Evolutionary conservation across 1,140 invertebrate genomes (phyloP), one percentile per base, ranked within the genome.

Genomic region (Pinna nobilis): DNA sequence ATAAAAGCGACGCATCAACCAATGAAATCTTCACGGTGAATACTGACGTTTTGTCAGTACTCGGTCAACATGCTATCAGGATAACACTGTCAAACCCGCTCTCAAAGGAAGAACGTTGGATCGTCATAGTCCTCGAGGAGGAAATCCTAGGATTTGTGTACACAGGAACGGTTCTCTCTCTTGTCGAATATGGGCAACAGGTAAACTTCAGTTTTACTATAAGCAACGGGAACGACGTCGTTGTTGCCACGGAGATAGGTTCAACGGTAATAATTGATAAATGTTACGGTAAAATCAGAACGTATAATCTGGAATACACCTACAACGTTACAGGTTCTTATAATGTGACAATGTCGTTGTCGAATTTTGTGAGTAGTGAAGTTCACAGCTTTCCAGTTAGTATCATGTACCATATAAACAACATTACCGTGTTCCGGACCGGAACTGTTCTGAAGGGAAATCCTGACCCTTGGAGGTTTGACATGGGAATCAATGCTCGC

Each of bases 361-460:
- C 66, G 11, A 69, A 69, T 28, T 57, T 69, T 39, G 66, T 69
- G 2, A 39, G 25, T 15, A 69, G 32, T 32, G 37, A 18, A 32
- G 59, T 28, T 25, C 49, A 55, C 28, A 23, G 51, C 7, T 69
- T 28, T 30, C 11, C 5, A 18, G 20, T 69, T 20, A 57, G 28
- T 6, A 53, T 69, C 4, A 51, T 57, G 25, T 44, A 69, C n/a
- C 66, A 51, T 18, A 53, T 69, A 20, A 53, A 69, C 28, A 69
- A 69, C 35, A 30, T 69, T 30, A 69, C 66, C 18, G 37, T 57
- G 30, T 23, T 13, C 2, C 51, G 53, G 11, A 35, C 35, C 32
- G 49, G 59, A 30, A 23, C 41, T 32, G 47, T 59, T 13, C 39
- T 59, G 37, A 32, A 28, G 13, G 55, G 37, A 9, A 5, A 30